These are phyloP conservation scores for Pogonognathellus flavescens DNA, from an alignment of 1,140 invertebrate genomes.

Conservation along the genomic window DNA sequence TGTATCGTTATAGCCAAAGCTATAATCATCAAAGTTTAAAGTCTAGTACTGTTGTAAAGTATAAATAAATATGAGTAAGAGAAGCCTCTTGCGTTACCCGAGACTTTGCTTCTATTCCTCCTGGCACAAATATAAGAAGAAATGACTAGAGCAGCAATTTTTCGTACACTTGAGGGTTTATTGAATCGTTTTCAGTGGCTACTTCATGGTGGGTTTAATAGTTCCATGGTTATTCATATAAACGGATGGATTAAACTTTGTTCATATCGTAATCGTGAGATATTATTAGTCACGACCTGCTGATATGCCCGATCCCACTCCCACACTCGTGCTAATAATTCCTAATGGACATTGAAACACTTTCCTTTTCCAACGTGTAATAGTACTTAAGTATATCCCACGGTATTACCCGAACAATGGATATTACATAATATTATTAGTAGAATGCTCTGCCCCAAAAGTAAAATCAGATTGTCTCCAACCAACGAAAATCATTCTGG, in stretches of 20 bases:
- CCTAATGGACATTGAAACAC: constrained; percentile 30
- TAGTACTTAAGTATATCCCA: neutral
- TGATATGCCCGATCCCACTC: neutral
- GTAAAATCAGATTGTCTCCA: constrained; percentile 4
- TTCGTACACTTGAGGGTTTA: neutral
- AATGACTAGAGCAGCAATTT: neutral
- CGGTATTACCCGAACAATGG: too few species aligned
- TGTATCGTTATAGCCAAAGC: too few species aligned
- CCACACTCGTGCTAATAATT: neutral
- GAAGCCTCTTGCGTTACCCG: too few species aligned
- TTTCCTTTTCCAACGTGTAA: neutral
- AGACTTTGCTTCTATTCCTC: neutral
- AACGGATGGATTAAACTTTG: neutral
- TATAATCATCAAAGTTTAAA: too few species aligned
- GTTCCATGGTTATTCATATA: constrained; percentile 14
- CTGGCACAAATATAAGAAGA: neutral
- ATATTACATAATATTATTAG: neutral
- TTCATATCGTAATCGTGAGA: too few species aligned
- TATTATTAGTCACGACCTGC: neutral
- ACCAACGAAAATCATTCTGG: neutral
- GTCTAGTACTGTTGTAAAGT: too few species aligned
- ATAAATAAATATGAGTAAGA: too few species aligned
- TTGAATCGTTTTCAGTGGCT: neutral
- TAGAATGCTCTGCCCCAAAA: neutral
- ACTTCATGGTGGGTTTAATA: neutral